These are phyloP conservation scores for Bufotes viridis DNA, from an alignment of 2,797 vertebrate species.

Conservation along the genomic window DNA sequence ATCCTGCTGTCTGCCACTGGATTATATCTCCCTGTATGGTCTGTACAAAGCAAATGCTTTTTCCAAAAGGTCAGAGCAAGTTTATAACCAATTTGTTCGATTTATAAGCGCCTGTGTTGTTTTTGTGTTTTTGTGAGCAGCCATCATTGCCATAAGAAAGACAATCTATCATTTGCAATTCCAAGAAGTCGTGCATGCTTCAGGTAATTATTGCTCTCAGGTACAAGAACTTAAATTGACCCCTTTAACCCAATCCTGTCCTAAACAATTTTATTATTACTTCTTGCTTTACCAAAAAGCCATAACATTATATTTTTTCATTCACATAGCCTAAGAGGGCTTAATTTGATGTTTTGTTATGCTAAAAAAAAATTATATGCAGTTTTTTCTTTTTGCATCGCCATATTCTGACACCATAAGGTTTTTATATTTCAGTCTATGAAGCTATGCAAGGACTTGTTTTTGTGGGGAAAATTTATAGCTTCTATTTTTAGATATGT, in stretches of 20 bases:
- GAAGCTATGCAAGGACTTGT: no score
- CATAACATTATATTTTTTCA: no score
- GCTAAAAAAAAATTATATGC: no score
- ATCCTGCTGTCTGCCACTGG: constrained; percentile 29
- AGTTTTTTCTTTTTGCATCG: no score
- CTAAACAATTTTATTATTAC: no score
- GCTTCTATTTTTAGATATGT: no score
- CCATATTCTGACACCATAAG: no score
- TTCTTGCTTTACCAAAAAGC: no score
- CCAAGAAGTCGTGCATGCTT: background rate
- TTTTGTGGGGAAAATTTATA: no score
- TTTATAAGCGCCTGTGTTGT: constrained; percentile 27
- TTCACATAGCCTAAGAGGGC: no score
- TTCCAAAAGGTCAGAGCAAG: constrained; percentile 36
- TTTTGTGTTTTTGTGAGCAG: constrained; percentile 15
- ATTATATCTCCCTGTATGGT: constrained; percentile 42
- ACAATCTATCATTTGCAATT: constrained; percentile 1
- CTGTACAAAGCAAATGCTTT: constrained; percentile 23
- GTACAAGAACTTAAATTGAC: background rate
- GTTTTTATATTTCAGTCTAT: no score
- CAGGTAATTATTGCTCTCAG: background rate
- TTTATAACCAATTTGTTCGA: constrained; percentile 35
- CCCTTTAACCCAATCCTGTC: background rate
- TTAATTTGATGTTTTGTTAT: no score
- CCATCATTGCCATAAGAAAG: constrained; percentile 10